A percentile compares a stretch with the other conserved stretches of the same genome.
phyloP scores from a whole-genome alignment of 2,113 vertebrate species.

The Aegypius monachus region DNA sequence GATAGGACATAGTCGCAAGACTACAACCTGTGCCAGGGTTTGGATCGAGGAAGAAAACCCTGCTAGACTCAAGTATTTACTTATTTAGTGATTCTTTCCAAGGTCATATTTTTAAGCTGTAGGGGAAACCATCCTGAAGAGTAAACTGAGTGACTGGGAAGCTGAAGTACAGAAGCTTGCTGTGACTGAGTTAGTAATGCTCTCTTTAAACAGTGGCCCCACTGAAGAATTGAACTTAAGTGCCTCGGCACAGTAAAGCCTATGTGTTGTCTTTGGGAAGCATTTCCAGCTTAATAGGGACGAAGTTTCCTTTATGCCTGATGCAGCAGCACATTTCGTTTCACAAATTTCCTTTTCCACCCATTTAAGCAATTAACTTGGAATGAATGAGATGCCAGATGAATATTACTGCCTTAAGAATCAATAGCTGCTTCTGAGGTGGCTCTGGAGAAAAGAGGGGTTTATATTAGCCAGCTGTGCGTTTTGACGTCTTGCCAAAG shows the following conservation, averaged over 20 bases:
- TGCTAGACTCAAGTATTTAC: slow-evolving; percentile 40
- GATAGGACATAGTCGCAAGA: slow-evolving; percentile 26
- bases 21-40: slow-evolving; percentile 9
- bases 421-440: slow-evolving; percentile 56
- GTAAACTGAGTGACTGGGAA: slow-evolving; percentile 42
- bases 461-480: background rate
- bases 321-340: slow-evolving; percentile 57
- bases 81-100: slow-evolving; percentile 64
- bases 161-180: slow-evolving; percentile 52
- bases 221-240: slow-evolving; percentile 66
- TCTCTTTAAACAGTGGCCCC: slow-evolving; percentile 49
- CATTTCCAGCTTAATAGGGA: slow-evolving; percentile 58
- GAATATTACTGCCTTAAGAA: slow-evolving; percentile 45
- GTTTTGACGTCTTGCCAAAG: background rate
- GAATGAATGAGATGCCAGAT: slow-evolving; percentile 58
- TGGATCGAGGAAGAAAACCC: slow-evolving; percentile 28
- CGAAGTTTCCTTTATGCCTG: slow-evolving; percentile 56
- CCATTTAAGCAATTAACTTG: slow-evolving; percentile 60
- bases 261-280: slow-evolving; percentile 66
- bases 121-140: slow-evolving; percentile 56
- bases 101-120: slow-evolving; percentile 46
- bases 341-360: slow-evolving; percentile 62
- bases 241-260: slow-evolving; percentile 48
- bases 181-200: slow-evolving; percentile 25
- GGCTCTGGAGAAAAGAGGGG: slow-evolving; percentile 12